These are phyloP conservation scores for Boloria euphrosyne DNA, from an alignment of 2,888 invertebrate genomes.

Conservation along the genomic window DNA sequence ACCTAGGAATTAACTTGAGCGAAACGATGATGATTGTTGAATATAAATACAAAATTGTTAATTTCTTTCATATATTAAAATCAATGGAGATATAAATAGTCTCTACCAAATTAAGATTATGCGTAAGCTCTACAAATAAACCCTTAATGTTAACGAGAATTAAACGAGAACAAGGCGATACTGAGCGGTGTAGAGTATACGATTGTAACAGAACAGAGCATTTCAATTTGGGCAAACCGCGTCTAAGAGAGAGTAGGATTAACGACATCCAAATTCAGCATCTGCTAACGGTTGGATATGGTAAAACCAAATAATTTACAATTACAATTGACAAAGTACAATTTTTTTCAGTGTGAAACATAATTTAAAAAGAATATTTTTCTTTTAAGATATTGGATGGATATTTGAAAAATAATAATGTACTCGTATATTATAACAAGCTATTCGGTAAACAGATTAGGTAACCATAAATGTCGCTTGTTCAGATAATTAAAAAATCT, in stretches of 20 bases:
- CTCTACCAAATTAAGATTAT: not conserved
- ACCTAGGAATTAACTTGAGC: no score
- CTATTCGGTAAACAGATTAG: no score
- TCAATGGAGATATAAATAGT: not conserved
- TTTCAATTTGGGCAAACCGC: conserved; percentile 73
- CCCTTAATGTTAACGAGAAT: not conserved
- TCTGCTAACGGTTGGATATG: not conserved
- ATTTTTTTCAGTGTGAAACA: no score
- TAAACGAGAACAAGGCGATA: not conserved
- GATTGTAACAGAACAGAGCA: conserved; percentile 60
- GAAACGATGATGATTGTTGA: no score
- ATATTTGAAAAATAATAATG: no score
- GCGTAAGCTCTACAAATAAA: not conserved
- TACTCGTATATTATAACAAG: no score
- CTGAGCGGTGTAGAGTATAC: conserved; percentile 14
- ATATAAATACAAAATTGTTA: no score
- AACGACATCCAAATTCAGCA: conserved; percentile 36
- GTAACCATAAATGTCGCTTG: no score
- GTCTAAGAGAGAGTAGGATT: conserved; percentile 55
- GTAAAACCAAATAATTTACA: not conserved
- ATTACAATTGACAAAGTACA: no score
- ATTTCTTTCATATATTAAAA: not conserved
- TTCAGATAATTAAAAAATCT: no score
- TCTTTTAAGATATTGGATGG: no score
- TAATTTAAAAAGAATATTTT: no score